A percentile compares a stretch with the other conserved stretches of the same genome.
Evolutionary conservation across 2,888 invertebrate species (phyloP).

Genomic region (Epinotia brunnichana): DNA sequence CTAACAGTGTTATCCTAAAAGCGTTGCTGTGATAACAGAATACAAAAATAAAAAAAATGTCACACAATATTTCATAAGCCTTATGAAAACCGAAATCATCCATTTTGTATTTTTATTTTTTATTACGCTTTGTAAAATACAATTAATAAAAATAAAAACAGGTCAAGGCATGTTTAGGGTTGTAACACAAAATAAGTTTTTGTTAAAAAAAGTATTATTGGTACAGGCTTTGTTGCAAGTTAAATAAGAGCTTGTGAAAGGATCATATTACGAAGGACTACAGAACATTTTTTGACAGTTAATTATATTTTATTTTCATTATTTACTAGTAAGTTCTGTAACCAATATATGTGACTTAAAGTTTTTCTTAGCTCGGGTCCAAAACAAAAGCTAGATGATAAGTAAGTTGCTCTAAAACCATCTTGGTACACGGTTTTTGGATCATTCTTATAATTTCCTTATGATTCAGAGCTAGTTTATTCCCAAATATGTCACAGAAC

Average conservation of each 20-base stretch:
- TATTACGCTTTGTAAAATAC: conserved; percentile 15
- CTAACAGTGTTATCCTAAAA: conserved; percentile 59
- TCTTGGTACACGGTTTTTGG: too few species aligned
- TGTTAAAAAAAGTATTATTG: too few species aligned
- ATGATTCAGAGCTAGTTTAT: not conserved
- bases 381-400: not conserved
- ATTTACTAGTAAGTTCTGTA: conserved; percentile 31
- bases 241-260: not conserved
- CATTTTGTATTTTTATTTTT: conserved; percentile 7
- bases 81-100: not conserved
- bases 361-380: not conserved
- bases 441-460: too few species aligned
- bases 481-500: conserved; percentile 2
- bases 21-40: conserved; percentile 44
- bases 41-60: conserved; percentile 12
- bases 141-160: conserved; percentile 21
- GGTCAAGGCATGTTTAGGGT: not conserved
- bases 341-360: not conserved
- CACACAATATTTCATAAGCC: not conserved
- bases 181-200: not conserved
- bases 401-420: not conserved
- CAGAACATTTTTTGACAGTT: not conserved
- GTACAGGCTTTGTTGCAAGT: too few species aligned
- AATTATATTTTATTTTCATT: conserved; percentile 13
- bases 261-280: not conserved